Base-by-base conservation (phyloP, 2,113 vertebrate species). In the Nothobranchius kuhntae region DNA sequence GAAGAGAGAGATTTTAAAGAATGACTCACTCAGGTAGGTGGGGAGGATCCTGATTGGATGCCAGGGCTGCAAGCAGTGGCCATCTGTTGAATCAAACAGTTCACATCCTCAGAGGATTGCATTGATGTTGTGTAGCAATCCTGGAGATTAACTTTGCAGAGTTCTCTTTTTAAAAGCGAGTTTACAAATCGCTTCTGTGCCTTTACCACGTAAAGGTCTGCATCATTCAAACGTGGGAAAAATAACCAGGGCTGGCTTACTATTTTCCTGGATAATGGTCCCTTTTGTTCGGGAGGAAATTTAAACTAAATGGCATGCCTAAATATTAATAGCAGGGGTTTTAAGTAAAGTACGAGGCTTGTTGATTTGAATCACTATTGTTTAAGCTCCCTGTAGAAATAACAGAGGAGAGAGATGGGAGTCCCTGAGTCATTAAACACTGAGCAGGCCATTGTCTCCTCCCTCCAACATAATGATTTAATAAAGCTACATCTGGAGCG, bases 401-500 rank as follows among this genome's bases (percentile, higher is more conserved):
- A 75, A 76, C 60, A 75, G 58, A 59, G 59, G 65, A 73, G 65
- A 71, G 84, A 63, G 73, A 68, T 75, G 77, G 75, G 79, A 77
- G 74, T 85, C 81, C 76, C 80, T 51, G 74, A 88, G 81, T 86
- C 87, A 87, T 88, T 90, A 87, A 89, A 76, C 80, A 82, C 66
- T 36, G 71, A 86, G 83, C 79, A 71, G 84, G 74, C 83, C 71
- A 84, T 86, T 86, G 84, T 90, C 84, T 88, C 83, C 87, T 79
- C 88, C 80, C 84, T 77, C 55, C 61, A 53, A 86, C 87, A 78
- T 87, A 74, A 84, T 86, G 78, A 86, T 90, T 89, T 90, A 84
- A 89, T 89, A 86, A 90, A 86, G 86, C 80, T 76, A 77, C 88
- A 87, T 88, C 87, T 84, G 86, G 76, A 85, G 81, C 56, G 53